These are phyloP conservation scores for Drosophila neocordata DNA, from an alignment of 1,140 invertebrate genomes.

Conservation along the genomic window DNA sequence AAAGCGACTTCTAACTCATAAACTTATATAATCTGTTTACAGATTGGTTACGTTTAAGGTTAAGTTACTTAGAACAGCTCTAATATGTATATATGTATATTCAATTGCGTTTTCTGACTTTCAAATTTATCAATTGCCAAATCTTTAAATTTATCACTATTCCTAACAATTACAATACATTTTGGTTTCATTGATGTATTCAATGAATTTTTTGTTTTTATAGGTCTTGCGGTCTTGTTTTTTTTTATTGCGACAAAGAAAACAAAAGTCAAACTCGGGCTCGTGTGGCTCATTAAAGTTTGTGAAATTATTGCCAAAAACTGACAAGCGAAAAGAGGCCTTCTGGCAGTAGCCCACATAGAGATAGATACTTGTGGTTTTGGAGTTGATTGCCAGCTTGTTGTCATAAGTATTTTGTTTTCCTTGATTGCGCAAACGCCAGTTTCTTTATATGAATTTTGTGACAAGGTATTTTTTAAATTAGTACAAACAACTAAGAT, in stretches of 20 bases:
- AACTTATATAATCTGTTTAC: too few relatives aligned
- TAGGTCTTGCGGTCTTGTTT: slow-evolving; percentile 30
- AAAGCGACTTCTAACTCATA: neutral
- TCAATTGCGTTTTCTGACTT: too few relatives aligned
- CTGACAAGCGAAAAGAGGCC: slow-evolving; percentile 21
- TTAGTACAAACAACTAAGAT: too few relatives aligned
- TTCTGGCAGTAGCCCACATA: slow-evolving; percentile 40
- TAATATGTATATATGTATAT: too few relatives aligned
- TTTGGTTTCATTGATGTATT: too few relatives aligned
- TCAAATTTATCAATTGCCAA: too few relatives aligned
- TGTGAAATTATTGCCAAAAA: slow-evolving; percentile 46
- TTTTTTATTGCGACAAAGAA: slow-evolving; percentile 27
- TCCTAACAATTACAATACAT: too few relatives aligned
- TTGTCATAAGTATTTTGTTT: slow-evolving; percentile 11
- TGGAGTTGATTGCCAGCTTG: slow-evolving; percentile 29
- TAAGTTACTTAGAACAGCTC: too few relatives aligned
- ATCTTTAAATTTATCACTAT: too few relatives aligned
- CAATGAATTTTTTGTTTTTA: neutral
- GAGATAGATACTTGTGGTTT: slow-evolving; percentile 24
- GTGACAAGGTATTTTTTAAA: neutral
- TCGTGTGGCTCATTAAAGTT: slow-evolving; percentile 54
- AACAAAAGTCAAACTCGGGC: slow-evolving; percentile 19
- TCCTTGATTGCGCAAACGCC: slow-evolving; percentile 14
- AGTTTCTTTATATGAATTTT: neutral
- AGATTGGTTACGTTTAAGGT: too few relatives aligned